Evolutionary conservation across 1,140 invertebrate genomes (phyloP).

Genomic region (Cydia fagiglandana): DNA sequence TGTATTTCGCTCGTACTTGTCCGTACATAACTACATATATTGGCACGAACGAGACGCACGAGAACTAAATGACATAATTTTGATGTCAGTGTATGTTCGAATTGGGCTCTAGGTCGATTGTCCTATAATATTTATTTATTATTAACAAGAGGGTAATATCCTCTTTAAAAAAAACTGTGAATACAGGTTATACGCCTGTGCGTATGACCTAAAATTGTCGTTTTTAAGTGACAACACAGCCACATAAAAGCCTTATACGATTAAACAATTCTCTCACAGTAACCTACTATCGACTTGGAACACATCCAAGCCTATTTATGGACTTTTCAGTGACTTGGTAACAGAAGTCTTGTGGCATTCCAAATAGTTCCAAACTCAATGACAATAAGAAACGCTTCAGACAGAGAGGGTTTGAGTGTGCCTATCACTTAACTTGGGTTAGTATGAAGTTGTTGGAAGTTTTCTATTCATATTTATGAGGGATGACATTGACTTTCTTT

Average conservation of each 20-base stretch:
- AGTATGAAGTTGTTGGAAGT: background rate
- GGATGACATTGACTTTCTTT: constrained; percentile 5
- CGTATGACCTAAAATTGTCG: background rate
- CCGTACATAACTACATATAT: no score
- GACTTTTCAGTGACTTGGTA: constrained; percentile 42
- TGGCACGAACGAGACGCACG: no score
- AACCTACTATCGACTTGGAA: constrained; percentile 44
- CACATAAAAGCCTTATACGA: constrained; percentile 39
- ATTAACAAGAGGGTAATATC: no score
- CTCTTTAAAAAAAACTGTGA: no score
- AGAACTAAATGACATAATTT: no score
- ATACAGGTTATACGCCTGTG: no score
- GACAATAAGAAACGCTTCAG: constrained; percentile 28
- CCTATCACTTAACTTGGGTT: constrained; percentile 17
- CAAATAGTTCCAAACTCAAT: constrained; percentile 14
- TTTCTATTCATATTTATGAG: constrained; percentile 22
- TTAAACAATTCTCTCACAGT: constrained; percentile 43
- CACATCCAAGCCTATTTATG: constrained; percentile 52
- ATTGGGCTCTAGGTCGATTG: no score
- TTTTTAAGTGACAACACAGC: background rate
- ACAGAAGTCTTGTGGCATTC: constrained; percentile 27
- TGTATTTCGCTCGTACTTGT: no score
- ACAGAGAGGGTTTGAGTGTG: constrained; percentile 3
- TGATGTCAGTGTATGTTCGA: no score
- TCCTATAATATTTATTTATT: no score